Percentiles rank a stretch among this genome's conserved stretches.
Conservation (phyloP, 2,888 invertebrate genomes). For the Nemotelus nigrinus region DNA sequence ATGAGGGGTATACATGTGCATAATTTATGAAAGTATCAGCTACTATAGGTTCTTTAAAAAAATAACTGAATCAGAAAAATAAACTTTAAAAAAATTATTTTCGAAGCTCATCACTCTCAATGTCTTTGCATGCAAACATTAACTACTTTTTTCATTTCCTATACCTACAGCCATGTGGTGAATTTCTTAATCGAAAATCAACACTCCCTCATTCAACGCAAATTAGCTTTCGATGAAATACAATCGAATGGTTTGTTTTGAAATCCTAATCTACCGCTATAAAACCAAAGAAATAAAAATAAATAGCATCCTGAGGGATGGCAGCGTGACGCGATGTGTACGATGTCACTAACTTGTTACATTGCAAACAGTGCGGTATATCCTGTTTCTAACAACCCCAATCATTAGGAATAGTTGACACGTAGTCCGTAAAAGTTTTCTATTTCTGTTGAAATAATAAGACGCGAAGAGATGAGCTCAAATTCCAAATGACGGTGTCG, state of each 20-base stretch:
- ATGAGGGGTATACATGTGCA: no score
- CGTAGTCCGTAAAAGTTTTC: constrained; percentile 29
- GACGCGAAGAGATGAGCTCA: neutral
- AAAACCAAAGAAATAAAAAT: constrained; percentile 43
- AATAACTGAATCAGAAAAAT: no score
- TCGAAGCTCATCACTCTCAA: no score
- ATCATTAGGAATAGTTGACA: constrained; percentile 5
- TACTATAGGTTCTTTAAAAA: no score
- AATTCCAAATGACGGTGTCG: constrained; percentile 31
- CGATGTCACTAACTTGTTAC: constrained; percentile 32
- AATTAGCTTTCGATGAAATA: constrained; percentile 31
- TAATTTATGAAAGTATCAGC: no score
- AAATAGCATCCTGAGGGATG: constrained; percentile 40
- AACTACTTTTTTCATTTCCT: no score
- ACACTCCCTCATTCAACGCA: constrained; percentile 22
- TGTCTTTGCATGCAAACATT: no score
- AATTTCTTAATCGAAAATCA: neutral
- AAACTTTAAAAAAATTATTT: no score
- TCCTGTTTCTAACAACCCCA: constrained; percentile 38
- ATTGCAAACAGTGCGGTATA: constrained; percentile 15
- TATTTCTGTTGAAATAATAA: constrained; percentile 41
- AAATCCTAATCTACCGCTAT: constrained; percentile 48
- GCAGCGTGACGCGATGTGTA: constrained; percentile 1
- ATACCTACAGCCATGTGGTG: constrained; percentile 13
- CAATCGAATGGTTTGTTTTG: constrained; percentile 48